Base-by-base conservation (phyloP, 2,888 invertebrate species). In the Nomada ferruginata region DNA sequence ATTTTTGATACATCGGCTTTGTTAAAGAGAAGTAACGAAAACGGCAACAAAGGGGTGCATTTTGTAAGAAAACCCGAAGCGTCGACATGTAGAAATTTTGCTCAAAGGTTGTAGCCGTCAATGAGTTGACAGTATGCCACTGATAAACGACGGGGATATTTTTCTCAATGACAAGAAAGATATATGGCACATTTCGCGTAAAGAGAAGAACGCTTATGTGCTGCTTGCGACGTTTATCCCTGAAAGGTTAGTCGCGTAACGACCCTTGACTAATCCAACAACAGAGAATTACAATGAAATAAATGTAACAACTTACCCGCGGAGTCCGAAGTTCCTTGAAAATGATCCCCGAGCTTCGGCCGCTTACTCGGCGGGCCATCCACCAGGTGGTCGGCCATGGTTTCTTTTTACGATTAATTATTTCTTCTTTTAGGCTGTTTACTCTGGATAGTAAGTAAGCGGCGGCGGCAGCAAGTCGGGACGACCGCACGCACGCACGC, bases 321-420 rank as follows among this genome's bases (percentile, higher is more conserved):
- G 92, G 96, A 95, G 94, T 97, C 97, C 91, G 97, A 96, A 92
- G 97, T 96, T 94, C 96, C 96, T 95, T 97, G 97, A 94, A 97
- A 97, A 94, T 96, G 96, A 95, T 97, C 96, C 93, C 95, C 95
- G 95, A 98, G 96, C 95, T 98, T 98, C 94, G 97, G 97, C 96
- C 98, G 97, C 96, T 98, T 98, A 94, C 97, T 98, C 94, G 98
- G 98, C 96, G 98, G 98, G 95, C 98, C 98, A 95, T 98, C 98
- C 95, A 96, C 96, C 94, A 97, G 96, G 95, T 97, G 97, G 96
- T 98, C 98, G 95, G 98, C 98, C 98, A 98, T 98, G 93, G 94
- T 92, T 91, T 89, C 91, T 89, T 89, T 87, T 78, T 59, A 80
- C 78, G 80, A 77, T 78, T 87, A 85, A 83, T 79, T 82, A 76